These are phyloP conservation scores for Drosophila equinoxialis DNA, from an alignment of 1,140 invertebrate species.

Conservation along the genomic window DNA sequence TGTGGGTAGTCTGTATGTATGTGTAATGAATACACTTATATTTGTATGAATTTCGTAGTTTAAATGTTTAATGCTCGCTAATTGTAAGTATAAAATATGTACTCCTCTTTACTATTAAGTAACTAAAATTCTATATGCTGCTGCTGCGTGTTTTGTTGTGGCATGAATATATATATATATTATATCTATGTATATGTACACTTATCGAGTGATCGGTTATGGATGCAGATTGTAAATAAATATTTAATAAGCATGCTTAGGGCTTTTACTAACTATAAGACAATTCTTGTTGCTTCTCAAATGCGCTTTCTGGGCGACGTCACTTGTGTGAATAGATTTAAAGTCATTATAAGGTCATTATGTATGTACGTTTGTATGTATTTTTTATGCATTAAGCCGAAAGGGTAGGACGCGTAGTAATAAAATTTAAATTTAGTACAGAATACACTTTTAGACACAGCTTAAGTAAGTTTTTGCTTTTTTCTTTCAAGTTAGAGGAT, in stretches of 20 bases:
- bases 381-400: not conserved
- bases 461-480: slow-evolving; percentile 49
- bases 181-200: slow-evolving; percentile 58
- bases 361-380: not conserved
- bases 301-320: slow-evolving; percentile 78
- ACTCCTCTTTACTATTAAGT: slow-evolving; percentile 35
- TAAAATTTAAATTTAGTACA: slow-evolving; percentile 15
- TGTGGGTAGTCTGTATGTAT: slow-evolving; percentile 28
- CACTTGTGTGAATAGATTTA: slow-evolving; percentile 53
- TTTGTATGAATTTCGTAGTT: slow-evolving; percentile 38
- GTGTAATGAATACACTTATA: slow-evolving; percentile 43
- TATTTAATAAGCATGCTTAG: slow-evolving; percentile 69
- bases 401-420: not conserved
- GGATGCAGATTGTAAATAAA: slow-evolving; percentile 58
- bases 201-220: slow-evolving; percentile 39
- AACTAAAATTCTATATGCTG: slow-evolving; percentile 48
- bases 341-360: slow-evolving; percentile 36
- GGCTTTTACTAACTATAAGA: slow-evolving; percentile 37
- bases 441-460: slow-evolving; percentile 54
- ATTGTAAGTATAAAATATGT: slow-evolving; percentile 53
- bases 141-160: slow-evolving; percentile 3
- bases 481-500: slow-evolving; percentile 13
- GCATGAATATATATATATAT: slow-evolving; percentile 33
- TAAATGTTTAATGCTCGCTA: slow-evolving; percentile 56
- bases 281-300: slow-evolving; percentile 44